These are phyloP conservation scores for Nibea albiflora DNA, from an alignment of 2,113 vertebrate species.

Conservation along the genomic window DNA sequence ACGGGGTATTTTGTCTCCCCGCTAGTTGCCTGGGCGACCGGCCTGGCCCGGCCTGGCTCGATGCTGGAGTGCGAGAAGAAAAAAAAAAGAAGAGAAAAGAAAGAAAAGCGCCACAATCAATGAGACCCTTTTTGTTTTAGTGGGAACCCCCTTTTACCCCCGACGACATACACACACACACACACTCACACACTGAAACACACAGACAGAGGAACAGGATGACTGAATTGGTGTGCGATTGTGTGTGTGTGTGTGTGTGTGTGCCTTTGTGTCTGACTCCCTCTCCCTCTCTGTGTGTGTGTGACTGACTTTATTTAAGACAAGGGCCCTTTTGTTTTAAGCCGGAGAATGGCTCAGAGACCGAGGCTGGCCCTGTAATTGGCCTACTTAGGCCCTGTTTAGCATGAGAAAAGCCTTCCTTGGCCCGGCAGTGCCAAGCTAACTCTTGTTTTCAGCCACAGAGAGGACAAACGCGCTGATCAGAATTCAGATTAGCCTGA, in stretches of 20 bases:
- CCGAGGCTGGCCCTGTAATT: slow-evolving; percentile 94
- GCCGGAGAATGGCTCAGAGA: slow-evolving; percentile 84
- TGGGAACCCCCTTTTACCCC: slow-evolving; percentile 81
- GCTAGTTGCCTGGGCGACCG: slow-evolving; percentile 71
- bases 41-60: slow-evolving; percentile 39
- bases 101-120: slow-evolving; percentile 82
- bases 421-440: slow-evolving; percentile 91
- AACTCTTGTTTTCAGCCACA: slow-evolving; percentile 87
- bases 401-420: slow-evolving; percentile 96
- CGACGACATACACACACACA: slow-evolving; percentile 42
- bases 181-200: slow-evolving; percentile 30
- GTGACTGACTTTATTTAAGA: slow-evolving; percentile 93
- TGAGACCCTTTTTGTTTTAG: slow-evolving; percentile 82
- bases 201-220: slow-evolving; percentile 42
- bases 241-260: slow-evolving; percentile 51
- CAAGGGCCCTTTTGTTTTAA: slow-evolving; percentile 95
- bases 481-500: slow-evolving; percentile 96
- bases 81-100: slow-evolving; percentile 72
- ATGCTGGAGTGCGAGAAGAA: slow-evolving; percentile 60
- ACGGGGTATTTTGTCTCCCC: slow-evolving; percentile 36
- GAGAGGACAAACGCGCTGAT: slow-evolving; percentile 90
- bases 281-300: slow-evolving; percentile 62
- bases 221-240: slow-evolving; percentile 66
- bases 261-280: slow-evolving; percentile 74
- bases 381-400: slow-evolving; percentile 96